These are phyloP conservation scores for Ceratotherium simum DNA, from an alignment of 2,113 vertebrate genomes.

Conservation along the genomic window DNA sequence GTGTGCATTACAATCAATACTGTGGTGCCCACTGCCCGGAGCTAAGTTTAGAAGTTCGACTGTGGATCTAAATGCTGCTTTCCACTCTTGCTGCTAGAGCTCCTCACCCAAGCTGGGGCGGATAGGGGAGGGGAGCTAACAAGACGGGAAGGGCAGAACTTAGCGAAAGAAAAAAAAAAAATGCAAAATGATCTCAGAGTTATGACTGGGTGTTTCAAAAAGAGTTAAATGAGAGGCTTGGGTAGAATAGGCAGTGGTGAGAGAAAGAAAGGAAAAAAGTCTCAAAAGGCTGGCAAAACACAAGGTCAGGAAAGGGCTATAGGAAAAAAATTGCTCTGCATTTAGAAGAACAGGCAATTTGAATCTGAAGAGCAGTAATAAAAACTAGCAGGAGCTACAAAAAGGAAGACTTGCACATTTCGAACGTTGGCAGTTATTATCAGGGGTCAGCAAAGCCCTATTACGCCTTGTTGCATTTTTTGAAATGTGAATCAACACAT, in stretches of 20 bases:
- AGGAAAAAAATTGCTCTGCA: conserved; percentile 14
- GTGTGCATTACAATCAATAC: conserved; percentile 49
- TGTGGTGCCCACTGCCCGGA: conserved; percentile 3
- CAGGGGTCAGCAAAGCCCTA: background rate
- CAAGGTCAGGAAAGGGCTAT: background rate
- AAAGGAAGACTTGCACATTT: conserved; percentile 37
- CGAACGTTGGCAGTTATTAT: background rate
- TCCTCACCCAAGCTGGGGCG: background rate
- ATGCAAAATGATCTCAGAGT: background rate
- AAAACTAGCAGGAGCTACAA: background rate
- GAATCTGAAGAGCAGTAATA: background rate
- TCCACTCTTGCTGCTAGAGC: background rate
- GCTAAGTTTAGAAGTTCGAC: conserved; percentile 45
- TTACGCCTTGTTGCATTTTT: background rate
- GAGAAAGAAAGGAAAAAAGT: background rate
- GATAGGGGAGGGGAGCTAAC: background rate
- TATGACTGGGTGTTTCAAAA: conserved; percentile 42
- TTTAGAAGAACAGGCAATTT: conserved; percentile 48
- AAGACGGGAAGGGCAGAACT: background rate
- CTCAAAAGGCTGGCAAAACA: background rate
- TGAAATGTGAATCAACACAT: background rate
- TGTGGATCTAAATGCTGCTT: conserved; percentile 15
- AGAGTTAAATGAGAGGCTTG: conserved; percentile 29
- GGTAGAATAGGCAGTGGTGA: background rate
- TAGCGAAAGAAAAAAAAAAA: background rate